Base-by-base conservation (phyloP, 2,113 vertebrate genomes). In the Entomyzon cyanotis region DNA sequence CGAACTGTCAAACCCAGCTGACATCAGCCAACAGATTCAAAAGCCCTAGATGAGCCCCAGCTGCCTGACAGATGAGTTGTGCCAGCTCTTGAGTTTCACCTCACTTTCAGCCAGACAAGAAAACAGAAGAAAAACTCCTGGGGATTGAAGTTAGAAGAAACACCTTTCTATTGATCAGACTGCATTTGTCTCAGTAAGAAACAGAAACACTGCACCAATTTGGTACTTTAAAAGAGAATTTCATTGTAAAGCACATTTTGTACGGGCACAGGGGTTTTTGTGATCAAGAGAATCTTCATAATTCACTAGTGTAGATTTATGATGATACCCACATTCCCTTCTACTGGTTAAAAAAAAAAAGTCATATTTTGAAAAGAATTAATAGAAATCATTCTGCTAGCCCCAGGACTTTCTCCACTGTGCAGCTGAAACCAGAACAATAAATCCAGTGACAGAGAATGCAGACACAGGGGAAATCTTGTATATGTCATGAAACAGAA, bases 301-400 rank as follows among this genome's bases (percentile, higher is more conserved):
- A 79, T 35, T 79, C n/a, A 41, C 41, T 46, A 35, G 20, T 7
- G 20, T 10, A 77, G 37, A 41, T 28, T 83, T 69, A 56, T 4
- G 41, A 41, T 1, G 5, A 62, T 25, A 91, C 0, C 16, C 27
- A 23, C 0, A 1, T 35, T 62, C n/a, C 37, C 31, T 42, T 74
- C 17, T 42, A 31, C 8, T 3, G 1, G 30, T 50, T 84, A 71
- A 63, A 42, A 25, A 46, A 39, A 49, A 64, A 27, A 33, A 7
- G 18, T 22, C 15, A 74, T 65, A 42, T 42, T 73, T 49, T 42
- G 47, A 33, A 62, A 77, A 44, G 0, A 60, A 60, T 50, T 74
- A 82, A 49, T 70, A 21, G 21, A 37, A 19, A 52, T 13, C 60
- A 33, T 59, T 90, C 49, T 76, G 39, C 65, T 55, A 44, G 11